Conservation (phyloP, 2,113 vertebrate species). For the Apus apus region DNA sequence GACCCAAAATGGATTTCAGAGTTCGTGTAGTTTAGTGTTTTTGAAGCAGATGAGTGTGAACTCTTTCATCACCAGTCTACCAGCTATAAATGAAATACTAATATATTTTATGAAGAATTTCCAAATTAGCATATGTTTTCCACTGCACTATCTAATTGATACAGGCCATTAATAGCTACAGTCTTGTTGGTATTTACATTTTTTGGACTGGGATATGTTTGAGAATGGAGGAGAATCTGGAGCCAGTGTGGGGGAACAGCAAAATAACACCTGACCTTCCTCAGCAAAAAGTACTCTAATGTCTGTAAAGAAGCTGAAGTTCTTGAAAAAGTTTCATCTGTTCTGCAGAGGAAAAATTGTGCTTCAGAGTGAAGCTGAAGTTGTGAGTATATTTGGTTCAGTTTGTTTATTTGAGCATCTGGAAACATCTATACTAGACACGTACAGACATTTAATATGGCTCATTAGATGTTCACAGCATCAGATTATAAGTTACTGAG, state of each 20-base stretch:
- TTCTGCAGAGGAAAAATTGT: neutral
- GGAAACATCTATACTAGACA: neutral
- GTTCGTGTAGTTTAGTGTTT: neutral
- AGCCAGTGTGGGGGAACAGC: neutral
- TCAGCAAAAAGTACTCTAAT: neutral
- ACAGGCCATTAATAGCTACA: neutral
- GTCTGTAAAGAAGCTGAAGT: neutral
- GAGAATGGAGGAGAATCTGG: neutral
- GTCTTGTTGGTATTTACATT: neutral
- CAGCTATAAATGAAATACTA: neutral
- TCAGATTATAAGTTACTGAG: conserved; percentile 15
- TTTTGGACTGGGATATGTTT: neutral
- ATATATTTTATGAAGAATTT: neutral
- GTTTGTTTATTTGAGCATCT: neutral
- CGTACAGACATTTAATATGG: neutral
- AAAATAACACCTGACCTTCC: neutral
- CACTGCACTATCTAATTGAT: neutral
- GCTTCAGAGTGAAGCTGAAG: neutral
- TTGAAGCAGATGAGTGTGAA: neutral
- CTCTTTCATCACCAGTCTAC: neutral
- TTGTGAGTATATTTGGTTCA: neutral
- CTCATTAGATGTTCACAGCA: neutral
- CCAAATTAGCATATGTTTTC: neutral
- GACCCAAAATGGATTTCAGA: neutral
- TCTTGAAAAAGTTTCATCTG: neutral